Base-by-base conservation (phyloP, 2,888 invertebrate genomes). In the Caenorhabditis wallacei region DNA sequence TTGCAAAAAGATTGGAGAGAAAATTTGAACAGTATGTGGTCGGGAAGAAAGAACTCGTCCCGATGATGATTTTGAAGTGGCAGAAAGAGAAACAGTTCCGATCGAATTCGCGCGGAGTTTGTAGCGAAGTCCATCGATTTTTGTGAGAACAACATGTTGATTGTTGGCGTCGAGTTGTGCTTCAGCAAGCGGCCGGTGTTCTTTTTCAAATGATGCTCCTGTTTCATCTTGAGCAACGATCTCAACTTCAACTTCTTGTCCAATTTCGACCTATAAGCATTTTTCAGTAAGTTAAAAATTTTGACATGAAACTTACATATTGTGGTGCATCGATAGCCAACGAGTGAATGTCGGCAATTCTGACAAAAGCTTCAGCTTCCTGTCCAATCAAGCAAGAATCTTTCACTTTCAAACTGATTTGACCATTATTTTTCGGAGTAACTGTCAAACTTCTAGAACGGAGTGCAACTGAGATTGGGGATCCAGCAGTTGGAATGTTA, bases 171-270 rank as follows among this genome's bases (percentile, higher is more conserved):
- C 81, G n/a, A 86, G 66, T 18, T 59, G 43, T 1, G 84, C 69
- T 16, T 88, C 71, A 63, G 85, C 84, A 4, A 86, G 61, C 16
- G 76, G 75, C 43, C 83, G 80, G 68, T 85, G 78, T 20, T 80
- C 84, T n/a, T 72, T 68, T 22, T 87, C 82, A 71, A 89, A 88
- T 4, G 78, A 61, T 4, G 76, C 76, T 22, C 88, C 88, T 0
- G 84, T 86, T 37, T 87, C 88, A 71, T 90, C 90, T 61, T 84
- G 80, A 2, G 89, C 85, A 4, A 80, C 54, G n/a, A 90, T 82
- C 37, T 70, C 54, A 10, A 89, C 83, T 48, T 80, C 81, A 0
- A 85, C 78, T 46, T 81, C 75, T 48, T 71, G 63, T 35, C 85
- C 85, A 18, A 87, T 79, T 85, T 87, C 85, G 3, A 87, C 84